Evolutionary conservation across 2,888 invertebrate genomes (phyloP), one percentile per base, ranked within the genome.

Genomic region (Hirtodrosophila trivittata): DNA sequence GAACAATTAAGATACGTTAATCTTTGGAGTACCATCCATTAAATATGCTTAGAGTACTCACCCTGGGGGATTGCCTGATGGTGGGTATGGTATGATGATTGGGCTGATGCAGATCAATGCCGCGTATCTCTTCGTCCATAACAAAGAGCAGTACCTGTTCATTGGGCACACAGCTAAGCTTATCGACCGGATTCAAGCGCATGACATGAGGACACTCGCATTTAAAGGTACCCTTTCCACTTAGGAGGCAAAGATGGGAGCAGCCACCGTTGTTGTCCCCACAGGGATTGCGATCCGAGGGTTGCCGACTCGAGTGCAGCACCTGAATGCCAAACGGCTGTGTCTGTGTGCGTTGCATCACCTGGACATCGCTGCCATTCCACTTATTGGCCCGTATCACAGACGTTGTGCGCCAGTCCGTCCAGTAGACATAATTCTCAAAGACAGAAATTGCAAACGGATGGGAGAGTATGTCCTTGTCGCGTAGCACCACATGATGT

Each of bases 291-390:
- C 74, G 81, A 49, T 88, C 88, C 64, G 86, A 90, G 0, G 95
- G 95, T 87, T 96, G 96, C 9, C 95, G 92, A 81, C 94, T 94
- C 0, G 95, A 94, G 89, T 96, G 96, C 78, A 95, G 91, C 35
- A 97, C 94, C 90, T 97, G 95, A 66, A 98, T 93, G 89, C 97
- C 97, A 92, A 97, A 97, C 0, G 97, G 97, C 89, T 97, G 97
- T 1, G 96, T 95, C 65, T 95, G 93, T 8, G 96, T 95, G 71
- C 95, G 92, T 89, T 97, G 96, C 75, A 97, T 93, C 10, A 95
- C 94, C 59, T 93, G 92, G 1, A 96, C 94, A 89, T 95, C 94
- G 14, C 93, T 93, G 60, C 95, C 96, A 89, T 95, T 95, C 94
- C 96, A 97, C 91, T 97, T 97, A 91, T 96, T 95, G 25, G 97